phyloP scores from a whole-genome alignment of 1,140 invertebrate species.

The Plodia interpunctella region DNA sequence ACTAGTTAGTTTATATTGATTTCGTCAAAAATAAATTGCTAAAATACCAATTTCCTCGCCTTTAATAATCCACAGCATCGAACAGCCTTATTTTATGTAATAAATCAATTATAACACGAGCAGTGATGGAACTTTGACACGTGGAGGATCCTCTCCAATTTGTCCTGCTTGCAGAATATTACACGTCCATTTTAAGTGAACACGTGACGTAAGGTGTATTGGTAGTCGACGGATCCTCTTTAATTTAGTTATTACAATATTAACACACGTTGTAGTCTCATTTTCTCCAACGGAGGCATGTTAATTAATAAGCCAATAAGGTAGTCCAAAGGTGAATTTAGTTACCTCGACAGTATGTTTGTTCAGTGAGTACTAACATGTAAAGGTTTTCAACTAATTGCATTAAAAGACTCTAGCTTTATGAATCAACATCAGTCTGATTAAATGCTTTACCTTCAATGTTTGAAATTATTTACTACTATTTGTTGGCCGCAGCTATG shows the following conservation, averaged over 20 bases:
- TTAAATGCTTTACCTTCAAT: too few species aligned
- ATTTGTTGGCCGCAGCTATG: too few species aligned
- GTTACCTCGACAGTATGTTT: constrained; percentile 16
- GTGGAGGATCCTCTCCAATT: background rate
- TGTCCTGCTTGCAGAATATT: background rate
- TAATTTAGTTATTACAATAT: background rate
- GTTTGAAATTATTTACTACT: too few species aligned
- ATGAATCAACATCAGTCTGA: too few species aligned
- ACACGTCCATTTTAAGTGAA: background rate
- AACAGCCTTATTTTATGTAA: background rate
- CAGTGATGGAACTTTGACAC: background rate
- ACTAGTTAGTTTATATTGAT: too few species aligned
- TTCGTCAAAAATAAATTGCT: too few species aligned
- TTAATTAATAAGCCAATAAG: background rate
- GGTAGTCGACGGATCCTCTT: background rate
- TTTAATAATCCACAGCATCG: background rate
- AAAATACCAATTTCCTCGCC: background rate
- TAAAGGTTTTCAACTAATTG: background rate
- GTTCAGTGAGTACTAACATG: too few species aligned
- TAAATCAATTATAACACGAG: background rate
- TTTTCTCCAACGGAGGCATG: background rate
- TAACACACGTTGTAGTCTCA: background rate
- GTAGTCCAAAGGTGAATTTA: background rate
- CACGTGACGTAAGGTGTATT: background rate
- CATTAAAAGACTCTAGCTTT: too few species aligned